phyloP scores from a whole-genome alignment of 2,888 invertebrate genomes.

The Megastigmus dorsalis region DNA sequence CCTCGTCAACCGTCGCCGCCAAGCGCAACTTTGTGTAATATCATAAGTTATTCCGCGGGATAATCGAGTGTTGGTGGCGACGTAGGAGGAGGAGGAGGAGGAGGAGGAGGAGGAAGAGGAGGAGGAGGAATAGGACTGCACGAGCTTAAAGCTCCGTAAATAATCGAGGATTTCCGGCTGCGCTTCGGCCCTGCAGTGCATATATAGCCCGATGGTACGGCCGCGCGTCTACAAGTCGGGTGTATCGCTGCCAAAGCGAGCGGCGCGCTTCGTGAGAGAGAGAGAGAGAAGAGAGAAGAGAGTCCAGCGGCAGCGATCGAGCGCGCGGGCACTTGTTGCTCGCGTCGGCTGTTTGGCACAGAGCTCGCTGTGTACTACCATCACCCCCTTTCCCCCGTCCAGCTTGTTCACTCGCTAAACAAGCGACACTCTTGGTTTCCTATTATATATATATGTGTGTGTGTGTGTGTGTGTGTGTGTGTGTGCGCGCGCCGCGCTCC shows the following conservation, averaged over 20 bases:
- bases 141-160: too few relatives aligned
- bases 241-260: conserved; percentile 42
- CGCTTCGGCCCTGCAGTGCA: too few relatives aligned
- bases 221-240: too few relatives aligned
- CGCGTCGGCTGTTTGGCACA: conserved; percentile 58
- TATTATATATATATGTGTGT: too few relatives aligned
- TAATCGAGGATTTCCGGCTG: too few relatives aligned
- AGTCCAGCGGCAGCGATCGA: conserved; percentile 8
- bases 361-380: too few relatives aligned
- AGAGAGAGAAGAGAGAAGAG: not conserved
- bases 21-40: too few relatives aligned
- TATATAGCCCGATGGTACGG: too few relatives aligned
- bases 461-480: too few relatives aligned
- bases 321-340: conserved; percentile 70
- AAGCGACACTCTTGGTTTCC: too few relatives aligned
- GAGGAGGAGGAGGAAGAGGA: not conserved
- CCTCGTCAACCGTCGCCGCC: conserved; percentile 43
- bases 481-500: conserved; percentile 56
- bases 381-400: too few relatives aligned
- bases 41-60: too few relatives aligned
- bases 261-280: not conserved
- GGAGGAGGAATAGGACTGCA: not conserved
- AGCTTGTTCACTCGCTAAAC: conserved; percentile 70
- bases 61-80: not conserved
- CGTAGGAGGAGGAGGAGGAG: not conserved